A percentile compares a stretch with the other conserved stretches of the same genome.
phyloP scores from a whole-genome alignment of 2,888 invertebrate genomes.

The Leptodirus hochenwartii region DNA sequence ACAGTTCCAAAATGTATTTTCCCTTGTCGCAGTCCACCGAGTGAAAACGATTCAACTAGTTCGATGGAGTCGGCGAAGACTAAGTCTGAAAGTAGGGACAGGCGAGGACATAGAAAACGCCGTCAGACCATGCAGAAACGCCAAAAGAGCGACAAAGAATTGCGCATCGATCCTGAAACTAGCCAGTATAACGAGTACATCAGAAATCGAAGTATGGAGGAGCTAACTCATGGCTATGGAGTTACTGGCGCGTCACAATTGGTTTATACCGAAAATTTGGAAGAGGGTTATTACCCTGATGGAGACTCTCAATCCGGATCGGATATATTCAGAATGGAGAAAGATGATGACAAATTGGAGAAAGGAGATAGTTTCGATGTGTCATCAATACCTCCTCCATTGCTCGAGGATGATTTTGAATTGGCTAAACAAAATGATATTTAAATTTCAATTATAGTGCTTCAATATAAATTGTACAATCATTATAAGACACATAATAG shows the following conservation, averaged over 20 bases:
- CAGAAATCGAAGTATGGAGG: constrained; percentile 22
- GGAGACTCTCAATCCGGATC: constrained; percentile 34
- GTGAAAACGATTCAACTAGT: constrained; percentile 58
- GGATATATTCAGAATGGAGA: constrained; percentile 28
- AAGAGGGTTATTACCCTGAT: constrained; percentile 48
- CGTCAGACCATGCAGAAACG: constrained; percentile 40
- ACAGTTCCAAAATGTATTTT: constrained; percentile 39
- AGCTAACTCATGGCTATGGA: constrained; percentile 22
- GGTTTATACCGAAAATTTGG: constrained; percentile 23
- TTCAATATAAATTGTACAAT: constrained; percentile 3
- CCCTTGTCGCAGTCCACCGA: constrained; percentile 49
- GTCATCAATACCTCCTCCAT: constrained; percentile 57
- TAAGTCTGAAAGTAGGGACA: constrained; percentile 28
- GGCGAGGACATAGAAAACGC: constrained; percentile 48
- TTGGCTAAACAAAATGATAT: constrained; percentile 26
- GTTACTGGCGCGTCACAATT: constrained; percentile 16
- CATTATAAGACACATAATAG: too few relatives aligned
- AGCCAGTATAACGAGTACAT: constrained; percentile 24
- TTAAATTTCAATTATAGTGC: constrained; percentile 24
- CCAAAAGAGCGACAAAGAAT: constrained; percentile 33
- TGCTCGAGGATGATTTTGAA: constrained; percentile 56
- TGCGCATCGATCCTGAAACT: constrained; percentile 14
- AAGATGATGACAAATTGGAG: constrained; percentile 34
- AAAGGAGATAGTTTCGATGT: constrained; percentile 60
- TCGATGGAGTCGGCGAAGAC: constrained; percentile 48